A percentile compares a stretch with the other conserved stretches of the same genome.
These are phyloP conservation scores for Chrysaora quinquecirrha DNA, from an alignment of 30 jellyfish, hydroid and myxozoan species.

Conservation along the genomic window DNA sequence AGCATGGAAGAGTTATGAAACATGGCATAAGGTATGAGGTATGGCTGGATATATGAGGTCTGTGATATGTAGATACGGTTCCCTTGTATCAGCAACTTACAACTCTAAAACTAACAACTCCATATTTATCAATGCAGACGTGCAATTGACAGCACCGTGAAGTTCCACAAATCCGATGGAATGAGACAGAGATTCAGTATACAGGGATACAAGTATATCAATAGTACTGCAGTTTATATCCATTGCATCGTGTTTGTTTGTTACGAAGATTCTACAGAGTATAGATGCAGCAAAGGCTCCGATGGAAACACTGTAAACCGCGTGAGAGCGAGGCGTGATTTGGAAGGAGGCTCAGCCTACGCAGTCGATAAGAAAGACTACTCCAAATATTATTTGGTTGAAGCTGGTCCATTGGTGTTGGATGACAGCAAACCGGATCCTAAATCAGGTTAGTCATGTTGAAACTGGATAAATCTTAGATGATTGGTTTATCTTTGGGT, in stretches of 20 bases:
- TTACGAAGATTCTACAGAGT: conserved; percentile 21
- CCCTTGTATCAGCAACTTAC: not conserved
- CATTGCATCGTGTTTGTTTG: conserved; percentile 54
- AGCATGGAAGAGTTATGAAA: not conserved
- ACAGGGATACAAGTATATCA: conserved; percentile 17
- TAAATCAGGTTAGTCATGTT: not conserved
- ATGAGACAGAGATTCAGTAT: conserved; percentile 41
- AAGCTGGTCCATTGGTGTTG: not conserved
- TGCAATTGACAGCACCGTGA: conserved; percentile 27
- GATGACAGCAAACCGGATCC: not conserved
- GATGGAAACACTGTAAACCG: conserved; percentile 44
- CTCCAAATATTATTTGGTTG: conserved; percentile 9
- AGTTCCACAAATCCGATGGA: conserved; percentile 3
- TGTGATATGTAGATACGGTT: not conserved
- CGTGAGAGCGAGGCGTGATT: conserved; percentile 41
- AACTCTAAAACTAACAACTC: not conserved
- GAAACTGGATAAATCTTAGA: not conserved
- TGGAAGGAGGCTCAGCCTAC: not conserved
- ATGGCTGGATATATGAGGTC: not conserved
- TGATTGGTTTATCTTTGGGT: not conserved
- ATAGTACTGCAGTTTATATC: conserved; percentile 33
- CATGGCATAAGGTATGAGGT: too few species aligned
- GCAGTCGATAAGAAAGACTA: not conserved
- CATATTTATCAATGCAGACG: conserved; percentile 13
- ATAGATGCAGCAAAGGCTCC: conserved; percentile 44